These are phyloP conservation scores for Lanius collurio DNA, from an alignment of 2,113 vertebrate genomes.

Conservation along the genomic window DNA sequence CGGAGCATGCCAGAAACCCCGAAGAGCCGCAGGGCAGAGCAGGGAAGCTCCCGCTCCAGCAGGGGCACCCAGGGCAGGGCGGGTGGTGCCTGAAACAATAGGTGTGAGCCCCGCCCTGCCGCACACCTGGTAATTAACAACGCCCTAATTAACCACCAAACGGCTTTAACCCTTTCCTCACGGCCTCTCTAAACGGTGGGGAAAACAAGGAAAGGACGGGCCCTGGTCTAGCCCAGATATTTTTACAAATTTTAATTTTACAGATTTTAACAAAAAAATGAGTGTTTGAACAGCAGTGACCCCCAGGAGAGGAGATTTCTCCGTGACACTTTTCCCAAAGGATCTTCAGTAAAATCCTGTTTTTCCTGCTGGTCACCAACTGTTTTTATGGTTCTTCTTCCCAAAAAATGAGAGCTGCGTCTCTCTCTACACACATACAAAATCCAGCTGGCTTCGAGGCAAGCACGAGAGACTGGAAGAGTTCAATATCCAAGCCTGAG, in stretches of 20 bases:
- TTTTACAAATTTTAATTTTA: not conserved
- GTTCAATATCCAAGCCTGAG: not conserved
- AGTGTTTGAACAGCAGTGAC: not conserved
- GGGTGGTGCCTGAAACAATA: too few species aligned
- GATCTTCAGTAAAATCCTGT: not conserved
- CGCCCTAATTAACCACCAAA: not conserved
- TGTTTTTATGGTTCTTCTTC: rapidly evolving
- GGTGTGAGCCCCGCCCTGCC: not conserved
- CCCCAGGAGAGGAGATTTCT: not conserved
- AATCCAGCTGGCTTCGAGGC: not conserved
- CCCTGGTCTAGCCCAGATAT: not conserved
- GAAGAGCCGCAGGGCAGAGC: not conserved
- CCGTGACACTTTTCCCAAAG: not conserved
- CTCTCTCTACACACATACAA: too few species aligned
- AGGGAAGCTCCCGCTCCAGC: not conserved
- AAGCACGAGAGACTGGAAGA: not conserved
- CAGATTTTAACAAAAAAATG: too few species aligned
- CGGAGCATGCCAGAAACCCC: not conserved
- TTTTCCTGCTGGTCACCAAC: not conserved
- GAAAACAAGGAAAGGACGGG: too few species aligned
- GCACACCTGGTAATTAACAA: not conserved
- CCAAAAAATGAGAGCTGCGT: not conserved
- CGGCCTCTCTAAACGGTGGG: not conserved
- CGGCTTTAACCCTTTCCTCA: too few species aligned
- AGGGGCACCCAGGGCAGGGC: not conserved